These are phyloP conservation scores for Pyrrhia umbra DNA, from an alignment of 2,888 invertebrate species.

Conservation along the genomic window DNA sequence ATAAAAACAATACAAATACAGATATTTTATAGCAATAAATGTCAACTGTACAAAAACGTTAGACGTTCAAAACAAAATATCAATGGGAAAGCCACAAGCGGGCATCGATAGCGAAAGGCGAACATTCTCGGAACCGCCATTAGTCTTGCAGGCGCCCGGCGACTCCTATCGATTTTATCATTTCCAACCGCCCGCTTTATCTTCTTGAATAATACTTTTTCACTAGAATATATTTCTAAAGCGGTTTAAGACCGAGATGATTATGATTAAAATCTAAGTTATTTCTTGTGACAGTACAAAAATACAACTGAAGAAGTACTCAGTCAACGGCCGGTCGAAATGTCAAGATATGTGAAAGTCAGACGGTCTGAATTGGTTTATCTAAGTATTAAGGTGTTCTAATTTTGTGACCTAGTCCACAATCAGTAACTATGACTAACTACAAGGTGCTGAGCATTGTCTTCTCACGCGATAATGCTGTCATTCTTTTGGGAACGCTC, in stretches of 20 bases:
- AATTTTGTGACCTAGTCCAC: too few relatives aligned
- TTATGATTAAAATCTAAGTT: conserved; percentile 19
- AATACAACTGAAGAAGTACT: conserved; percentile 1
- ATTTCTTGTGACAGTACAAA: conserved; percentile 9
- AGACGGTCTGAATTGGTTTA: neutral
- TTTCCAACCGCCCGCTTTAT: conserved; percentile 67
- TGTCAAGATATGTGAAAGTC: conserved; percentile 3
- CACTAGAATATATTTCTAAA: conserved; percentile 42
- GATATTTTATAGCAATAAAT: too few relatives aligned
- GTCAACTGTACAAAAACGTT: too few relatives aligned
- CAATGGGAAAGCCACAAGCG: conserved; percentile 50
- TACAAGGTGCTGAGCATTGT: too few relatives aligned
- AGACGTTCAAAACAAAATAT: conserved; percentile 53
- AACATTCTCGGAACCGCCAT: conserved; percentile 71
- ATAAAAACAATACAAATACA: too few relatives aligned
- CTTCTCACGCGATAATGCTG: too few relatives aligned
- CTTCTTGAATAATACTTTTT: conserved; percentile 65
- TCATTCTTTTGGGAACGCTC: too few relatives aligned
- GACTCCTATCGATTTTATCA: conserved; percentile 75
- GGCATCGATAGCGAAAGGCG: conserved; percentile 54
- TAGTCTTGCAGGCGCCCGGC: conserved; percentile 76
- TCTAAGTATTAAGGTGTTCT: too few relatives aligned
- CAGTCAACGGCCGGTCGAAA: conserved; percentile 14
- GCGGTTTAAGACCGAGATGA: neutral
- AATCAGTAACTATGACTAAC: too few relatives aligned